Evolutionary conservation across 1,140 invertebrate genomes (phyloP).

Genomic region (Calephelis virginiensis): DNA sequence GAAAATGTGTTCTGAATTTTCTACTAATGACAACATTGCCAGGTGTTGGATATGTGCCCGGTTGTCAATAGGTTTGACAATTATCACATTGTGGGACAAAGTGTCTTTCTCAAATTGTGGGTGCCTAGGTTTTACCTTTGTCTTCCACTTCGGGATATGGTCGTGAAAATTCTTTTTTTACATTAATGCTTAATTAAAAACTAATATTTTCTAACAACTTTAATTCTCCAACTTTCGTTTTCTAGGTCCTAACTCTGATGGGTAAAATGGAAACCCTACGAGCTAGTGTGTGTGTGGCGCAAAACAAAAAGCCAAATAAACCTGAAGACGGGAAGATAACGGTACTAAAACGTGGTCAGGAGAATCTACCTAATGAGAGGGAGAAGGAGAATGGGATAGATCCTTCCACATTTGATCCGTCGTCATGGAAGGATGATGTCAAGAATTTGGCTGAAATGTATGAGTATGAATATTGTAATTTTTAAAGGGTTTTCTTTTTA

Average conservation of each 20-base stretch:
- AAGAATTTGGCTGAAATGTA: slow-evolving; percentile 48
- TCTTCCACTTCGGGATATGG: too few relatives aligned
- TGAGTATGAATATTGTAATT: slow-evolving; percentile 13
- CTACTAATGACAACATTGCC: too few relatives aligned
- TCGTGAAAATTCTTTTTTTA: too few relatives aligned
- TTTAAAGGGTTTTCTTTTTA: too few relatives aligned
- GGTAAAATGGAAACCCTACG: slow-evolving; percentile 81
- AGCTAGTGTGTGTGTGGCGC: slow-evolving; percentile 59
- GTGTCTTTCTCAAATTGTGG: too few relatives aligned
- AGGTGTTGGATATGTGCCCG: too few relatives aligned
- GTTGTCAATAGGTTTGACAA: too few relatives aligned
- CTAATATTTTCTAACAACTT: too few relatives aligned
- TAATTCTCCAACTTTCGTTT: slow-evolving; percentile 18
- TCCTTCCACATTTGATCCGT: slow-evolving; percentile 50
- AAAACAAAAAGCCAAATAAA: slow-evolving; percentile 56
- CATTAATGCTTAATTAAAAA: too few relatives aligned
- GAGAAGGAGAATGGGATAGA: slow-evolving; percentile 36
- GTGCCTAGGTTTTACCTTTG: too few relatives aligned
- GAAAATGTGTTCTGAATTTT: too few relatives aligned
- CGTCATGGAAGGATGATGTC: slow-evolving; percentile 53
- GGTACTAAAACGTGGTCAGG: slow-evolving; percentile 59
- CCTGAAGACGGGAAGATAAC: slow-evolving; percentile 60
- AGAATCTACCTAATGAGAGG: slow-evolving; percentile 37
- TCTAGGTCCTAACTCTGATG: slow-evolving; percentile 83
- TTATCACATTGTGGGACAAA: too few relatives aligned